Evolutionary conservation across 2,888 invertebrate species (phyloP).

Genomic region (Arge pagana): DNA sequence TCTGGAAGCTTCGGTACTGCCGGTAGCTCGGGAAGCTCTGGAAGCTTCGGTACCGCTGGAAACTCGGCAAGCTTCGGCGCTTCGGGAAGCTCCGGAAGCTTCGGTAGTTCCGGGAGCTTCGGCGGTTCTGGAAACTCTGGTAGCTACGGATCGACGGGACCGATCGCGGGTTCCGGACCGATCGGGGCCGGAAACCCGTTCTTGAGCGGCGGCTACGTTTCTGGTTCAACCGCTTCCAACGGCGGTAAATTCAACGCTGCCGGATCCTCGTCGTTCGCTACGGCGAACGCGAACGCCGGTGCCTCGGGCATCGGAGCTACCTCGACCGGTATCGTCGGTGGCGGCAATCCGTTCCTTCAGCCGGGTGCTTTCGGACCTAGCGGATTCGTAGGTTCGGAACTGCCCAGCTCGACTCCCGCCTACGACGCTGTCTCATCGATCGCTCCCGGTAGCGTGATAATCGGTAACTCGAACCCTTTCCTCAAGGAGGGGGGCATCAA

Average conservation of each 20-base stretch:
- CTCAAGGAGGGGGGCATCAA: slow-evolving; percentile 28
- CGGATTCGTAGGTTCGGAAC: neutral
- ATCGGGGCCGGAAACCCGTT: slow-evolving; percentile 6
- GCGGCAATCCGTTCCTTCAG: slow-evolving; percentile 19
- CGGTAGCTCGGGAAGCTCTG: slow-evolving; percentile 6
- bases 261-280: neutral
- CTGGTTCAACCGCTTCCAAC: neutral
- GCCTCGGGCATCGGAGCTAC: slow-evolving; percentile 4
- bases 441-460: neutral
- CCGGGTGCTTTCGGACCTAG: neutral
- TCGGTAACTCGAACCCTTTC: slow-evolving; percentile 25
- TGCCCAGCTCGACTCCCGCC: neutral
- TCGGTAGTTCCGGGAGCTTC: slow-evolving; percentile 1
- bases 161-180: neutral
- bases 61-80: slow-evolving; percentile 1
- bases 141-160: too few species aligned
- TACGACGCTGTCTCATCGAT: neutral
- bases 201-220: slow-evolving; percentile 12
- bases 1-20: slow-evolving; percentile 7
- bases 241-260: neutral
- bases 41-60: neutral
- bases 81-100: neutral
- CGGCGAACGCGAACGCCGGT: slow-evolving; percentile 14
- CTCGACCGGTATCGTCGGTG: neutral
- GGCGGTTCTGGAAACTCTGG: neutral